Percentiles rank a stretch among this genome's conserved stretches.
Evolutionary conservation across 2,888 invertebrate species (phyloP).

Genomic region (Lagria hirta): DNA sequence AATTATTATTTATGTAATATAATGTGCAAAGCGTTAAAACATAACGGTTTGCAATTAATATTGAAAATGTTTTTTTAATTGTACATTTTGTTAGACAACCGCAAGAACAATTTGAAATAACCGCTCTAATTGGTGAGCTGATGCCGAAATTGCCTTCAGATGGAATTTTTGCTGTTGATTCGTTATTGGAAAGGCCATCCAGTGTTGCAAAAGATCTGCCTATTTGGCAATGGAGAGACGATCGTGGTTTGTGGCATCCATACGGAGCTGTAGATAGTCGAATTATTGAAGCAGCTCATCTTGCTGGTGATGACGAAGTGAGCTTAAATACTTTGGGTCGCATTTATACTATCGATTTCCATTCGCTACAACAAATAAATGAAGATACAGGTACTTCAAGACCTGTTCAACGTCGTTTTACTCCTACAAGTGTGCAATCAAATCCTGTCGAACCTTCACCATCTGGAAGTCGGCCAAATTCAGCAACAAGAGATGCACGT

Average conservation of each 20-base stretch:
- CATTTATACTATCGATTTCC: constrained; percentile 94
- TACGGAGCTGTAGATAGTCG: constrained; percentile 92
- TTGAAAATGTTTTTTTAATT: constrained; percentile 10
- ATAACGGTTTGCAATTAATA: not conserved
- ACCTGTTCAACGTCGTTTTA: constrained; percentile 81
- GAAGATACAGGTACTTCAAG: constrained; percentile 86
- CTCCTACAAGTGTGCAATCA: constrained; percentile 60
- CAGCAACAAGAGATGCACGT: constrained; percentile 62
- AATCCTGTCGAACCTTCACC: constrained; percentile 40
- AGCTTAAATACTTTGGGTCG: constrained; percentile 88
- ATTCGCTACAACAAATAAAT: constrained; percentile 97
- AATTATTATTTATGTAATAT: not conserved
- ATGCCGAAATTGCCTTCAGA: constrained; percentile 95
- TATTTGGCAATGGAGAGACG: constrained; percentile 97
- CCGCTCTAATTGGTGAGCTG: constrained; percentile 93
- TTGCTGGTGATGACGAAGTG: constrained; percentile 93
- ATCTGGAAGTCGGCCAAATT: constrained; percentile 42
- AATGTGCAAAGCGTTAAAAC: not conserved
- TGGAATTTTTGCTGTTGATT: constrained; percentile 93
- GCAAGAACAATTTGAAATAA: constrained; percentile 96
- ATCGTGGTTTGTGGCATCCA: constrained; percentile 87
- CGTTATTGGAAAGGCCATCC: constrained; percentile 76
- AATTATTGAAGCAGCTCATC: constrained; percentile 92
- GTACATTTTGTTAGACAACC: constrained; percentile 57
- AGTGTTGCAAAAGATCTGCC: constrained; percentile 72